Evolutionary conservation across 2,888 invertebrate genomes (phyloP), one percentile per base, ranked within the genome.

Genomic region (Perithous albicinctus): DNA sequence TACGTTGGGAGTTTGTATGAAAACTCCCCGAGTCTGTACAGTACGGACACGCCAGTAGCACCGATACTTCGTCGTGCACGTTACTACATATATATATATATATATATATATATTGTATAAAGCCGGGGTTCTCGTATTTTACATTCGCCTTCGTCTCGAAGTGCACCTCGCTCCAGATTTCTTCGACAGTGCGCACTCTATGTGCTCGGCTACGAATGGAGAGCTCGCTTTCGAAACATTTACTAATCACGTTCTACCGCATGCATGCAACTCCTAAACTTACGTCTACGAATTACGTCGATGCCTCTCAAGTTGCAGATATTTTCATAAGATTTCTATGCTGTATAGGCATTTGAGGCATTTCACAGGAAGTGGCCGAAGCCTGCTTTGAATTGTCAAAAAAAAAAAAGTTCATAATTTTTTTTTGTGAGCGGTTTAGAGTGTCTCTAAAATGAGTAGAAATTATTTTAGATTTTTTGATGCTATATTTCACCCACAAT

Each of bases 111-210:
- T n/a, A n/a, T n/a, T n/a, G n/a, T n/a, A n/a, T n/a, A n/a, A n/a
- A n/a, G n/a, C 23, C 32, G 18, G n/a, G 20, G 29, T 35, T 56
- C 12, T 73, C 69, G 43, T 74, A 51, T 43, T 69, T 79, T 69
- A 79, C 79, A 79, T 79, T 79, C 67, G 67, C 79, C 79, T 74
- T 74, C 67, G n/a, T n/a, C 51, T 73, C 51, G 74, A 61, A 67
- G 74, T 79, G 79, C 79, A 74, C 73, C 79, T 61, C 74, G 79
- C 79, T 79, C 79, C 67, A 79, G 79, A 67, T 79, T 79, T 69
- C 67, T 67, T 74, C 74, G 56, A 74, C 74, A 38, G 43, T n/a
- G 51, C 38, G 8, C 35, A 35, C 29, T 59, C 26, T 29, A 38
- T 26, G 6, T 23, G 29, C 35, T 63, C 51, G 66, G 29, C n/a